Evolutionary conservation across 2,113 vertebrate species (phyloP).

Genomic region (Cyanoderma ruficeps): DNA sequence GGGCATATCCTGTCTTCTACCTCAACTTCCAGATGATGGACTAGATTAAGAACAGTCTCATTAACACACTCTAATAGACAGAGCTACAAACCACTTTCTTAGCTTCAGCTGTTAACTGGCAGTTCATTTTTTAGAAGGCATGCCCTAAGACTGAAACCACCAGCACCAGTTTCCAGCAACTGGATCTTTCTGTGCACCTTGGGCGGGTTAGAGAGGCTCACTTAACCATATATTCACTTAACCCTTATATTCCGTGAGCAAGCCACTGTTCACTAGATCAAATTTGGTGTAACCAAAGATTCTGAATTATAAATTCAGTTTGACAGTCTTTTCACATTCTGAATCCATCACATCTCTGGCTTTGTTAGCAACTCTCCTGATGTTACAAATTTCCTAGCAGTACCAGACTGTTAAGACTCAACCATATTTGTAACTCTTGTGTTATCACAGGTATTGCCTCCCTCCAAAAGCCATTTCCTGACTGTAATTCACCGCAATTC

Average conservation of each 20-base stretch:
- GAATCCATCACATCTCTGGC: background rate
- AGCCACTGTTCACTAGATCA: background rate
- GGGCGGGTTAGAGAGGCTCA: background rate
- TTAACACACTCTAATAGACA: background rate
- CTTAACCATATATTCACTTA: too few species aligned
- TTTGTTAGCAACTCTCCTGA: background rate
- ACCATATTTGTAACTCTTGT: background rate
- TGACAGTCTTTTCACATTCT: background rate
- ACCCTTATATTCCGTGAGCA: background rate
- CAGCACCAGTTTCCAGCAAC: background rate
- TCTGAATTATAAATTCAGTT: background rate
- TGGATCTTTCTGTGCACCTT: background rate
- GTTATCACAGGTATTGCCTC: background rate
- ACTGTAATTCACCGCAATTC: background rate
- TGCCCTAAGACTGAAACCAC: background rate
- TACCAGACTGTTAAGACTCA: background rate
- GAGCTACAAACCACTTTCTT: background rate
- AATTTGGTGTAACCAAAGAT: background rate
- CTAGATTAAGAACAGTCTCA: background rate
- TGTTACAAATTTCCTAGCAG: background rate
- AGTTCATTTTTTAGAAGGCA: background rate
- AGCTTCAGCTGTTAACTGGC: background rate
- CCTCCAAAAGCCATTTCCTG: background rate
- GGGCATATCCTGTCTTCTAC: background rate
- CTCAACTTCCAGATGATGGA: background rate